Evolutionary conservation across 2,113 vertebrate genomes (phyloP), one percentile per base, ranked within the genome.

Genomic region (Lagopus leucura): DNA sequence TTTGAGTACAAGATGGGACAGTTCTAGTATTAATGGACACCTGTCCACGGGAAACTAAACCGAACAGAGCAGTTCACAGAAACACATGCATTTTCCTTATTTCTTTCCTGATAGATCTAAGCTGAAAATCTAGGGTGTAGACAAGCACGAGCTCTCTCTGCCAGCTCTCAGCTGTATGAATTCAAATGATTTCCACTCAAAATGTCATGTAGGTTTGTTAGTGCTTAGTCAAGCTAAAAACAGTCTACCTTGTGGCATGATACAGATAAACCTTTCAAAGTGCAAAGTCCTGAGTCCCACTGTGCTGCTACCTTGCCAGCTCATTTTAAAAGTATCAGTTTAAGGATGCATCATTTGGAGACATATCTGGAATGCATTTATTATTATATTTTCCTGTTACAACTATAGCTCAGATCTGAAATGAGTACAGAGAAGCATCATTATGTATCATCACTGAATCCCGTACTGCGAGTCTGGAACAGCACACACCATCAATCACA

Each of bases 51-150:
- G 81, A 85, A 92, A 95, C 54, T 47, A 74, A 64, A 91, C 52
- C 61, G 74, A 95, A 84, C 67, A 89, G 89, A 91, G 88, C 69
- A 90, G 89, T 95, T 95, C 89, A 90, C 70, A 92, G 48, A 70
- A 84, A 52, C 40, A 36, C 36, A 67, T 4, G 15, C 72, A 15
- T 3, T 85, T 96, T 76, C 73, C 94, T 88, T 73, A 50, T 82
- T 90, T 72, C 88, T 82, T 93, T 85, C 82, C 57, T 90, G 30
- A 19, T 58, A 52, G 5, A 82, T 55, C 48, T 42, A 89, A 77
- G 47, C 24, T 66, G 78, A 69, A 89, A 91, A 79, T 19, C 30
- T 19, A 43, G 10, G n/a, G 3, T 64, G 54, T 34, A 77, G 57
- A 64, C 42, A 90, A 84, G 50, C 43, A 34, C 0, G 0, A 72